Evolutionary conservation across 2,888 invertebrate species (phyloP), one percentile per base, ranked within the genome.

Genomic region (Ochropacha duplaris): DNA sequence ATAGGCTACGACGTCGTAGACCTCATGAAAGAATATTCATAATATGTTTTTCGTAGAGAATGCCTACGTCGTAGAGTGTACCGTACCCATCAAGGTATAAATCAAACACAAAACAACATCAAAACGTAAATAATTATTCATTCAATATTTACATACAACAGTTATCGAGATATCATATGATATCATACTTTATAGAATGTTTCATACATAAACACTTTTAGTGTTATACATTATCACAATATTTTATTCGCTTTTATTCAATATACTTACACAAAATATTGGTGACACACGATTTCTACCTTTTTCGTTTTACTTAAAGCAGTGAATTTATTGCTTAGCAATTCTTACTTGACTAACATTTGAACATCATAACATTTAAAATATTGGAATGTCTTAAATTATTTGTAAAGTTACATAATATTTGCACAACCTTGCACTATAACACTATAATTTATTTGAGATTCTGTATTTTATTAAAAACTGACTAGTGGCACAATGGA

Each of bases 101-200:
- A 86, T 85, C 70, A 87, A 86, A 86, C 80, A 83, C 80, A 68
- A 69, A 82, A 78, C 51, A 85, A 86, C 84, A 75, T 79, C 86
- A 84, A 84, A 84, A 83, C 78, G 88, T 83, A 84, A 79, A 80
- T 82, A 85, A 87, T 85, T 86, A 87, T 89, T 87, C 83, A 82
- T 84, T 81, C 76, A 84, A 84, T 88, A 89, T 90, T 85, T 87
- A 90, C 87, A 88, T 82, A 81, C 65, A 82, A 83, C 74, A 74
- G 67, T 69, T 76, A 72, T 44, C 28, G 49, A 28, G 19, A 49
- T 44, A 19, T 44, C 19, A 36, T 55, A 31, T 52, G 12, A 12
- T 31, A 22, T 22, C 31, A 28, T 28, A 51, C 50, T 51, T 51
- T 28, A 26, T 16, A 51, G 8, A 50, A 14, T 5, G 28, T 51